These are phyloP conservation scores for Grantiella picta DNA, from an alignment of 2,113 vertebrate genomes.

Conservation along the genomic window DNA sequence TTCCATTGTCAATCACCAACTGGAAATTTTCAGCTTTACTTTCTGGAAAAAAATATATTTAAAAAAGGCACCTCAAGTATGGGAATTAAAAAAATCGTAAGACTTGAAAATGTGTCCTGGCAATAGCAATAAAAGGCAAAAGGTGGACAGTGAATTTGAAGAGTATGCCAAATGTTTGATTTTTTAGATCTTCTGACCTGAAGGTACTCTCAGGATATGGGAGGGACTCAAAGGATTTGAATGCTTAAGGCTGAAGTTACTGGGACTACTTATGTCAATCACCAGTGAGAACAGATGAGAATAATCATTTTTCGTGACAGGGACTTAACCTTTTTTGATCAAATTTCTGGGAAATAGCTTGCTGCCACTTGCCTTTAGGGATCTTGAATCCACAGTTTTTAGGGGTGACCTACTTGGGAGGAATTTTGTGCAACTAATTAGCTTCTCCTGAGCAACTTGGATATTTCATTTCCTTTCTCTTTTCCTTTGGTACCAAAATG, in stretches of 20 bases:
- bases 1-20: background rate
- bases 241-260: background rate
- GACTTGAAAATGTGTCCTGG: background rate
- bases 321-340: conserved; percentile 14
- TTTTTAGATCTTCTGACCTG: background rate
- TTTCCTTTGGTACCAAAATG: conserved; percentile 39
- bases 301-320: background rate
- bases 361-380: background rate
- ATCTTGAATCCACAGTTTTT: background rate
- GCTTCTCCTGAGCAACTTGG: background rate
- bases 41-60: background rate
- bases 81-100: background rate
- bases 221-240: background rate
- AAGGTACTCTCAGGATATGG: background rate
- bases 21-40: background rate
- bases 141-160: background rate
- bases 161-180: background rate
- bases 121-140: background rate
- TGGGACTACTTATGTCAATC: background rate
- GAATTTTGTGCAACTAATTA: conserved; percentile 28
- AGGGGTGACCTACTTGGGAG: background rate
- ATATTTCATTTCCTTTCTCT: conserved; percentile 49
- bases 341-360: background rate
- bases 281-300: background rate
- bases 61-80: no score